A percentile compares a stretch with the other conserved stretches of the same genome.
Conservation (phyloP, 2,888 invertebrate species). For the Molorchus minor region DNA sequence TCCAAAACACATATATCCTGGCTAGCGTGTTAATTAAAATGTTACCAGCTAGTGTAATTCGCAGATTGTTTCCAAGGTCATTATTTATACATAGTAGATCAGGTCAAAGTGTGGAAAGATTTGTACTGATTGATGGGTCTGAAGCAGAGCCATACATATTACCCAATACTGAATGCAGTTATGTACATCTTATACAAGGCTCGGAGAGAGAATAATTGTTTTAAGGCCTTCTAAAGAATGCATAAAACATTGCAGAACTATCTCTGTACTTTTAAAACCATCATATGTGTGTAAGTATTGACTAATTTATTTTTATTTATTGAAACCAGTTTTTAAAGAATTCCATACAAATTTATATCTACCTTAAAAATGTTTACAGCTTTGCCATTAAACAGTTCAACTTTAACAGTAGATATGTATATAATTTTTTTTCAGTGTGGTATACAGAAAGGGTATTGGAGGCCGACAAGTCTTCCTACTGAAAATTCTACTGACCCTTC, state of each 20-base stretch:
- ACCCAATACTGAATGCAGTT: conserved; percentile 85
- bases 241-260: conserved; percentile 73
- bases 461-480: conserved; percentile 72
- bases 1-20: conserved; percentile 62
- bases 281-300: conserved; percentile 81
- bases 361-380: no score
- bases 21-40: no score
- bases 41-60: conserved; percentile 74
- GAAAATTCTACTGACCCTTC: conserved; percentile 69
- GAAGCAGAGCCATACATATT: conserved; percentile 72
- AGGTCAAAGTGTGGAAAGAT: conserved; percentile 79
- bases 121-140: conserved; percentile 76
- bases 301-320: no score
- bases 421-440: conserved; percentile 71
- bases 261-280: conserved; percentile 76
- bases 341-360: no score
- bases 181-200: conserved; percentile 78
- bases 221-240: conserved; percentile 83
- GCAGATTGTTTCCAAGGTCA: conserved; percentile 78
- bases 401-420: conserved; percentile 20
- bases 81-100: conserved; percentile 70
- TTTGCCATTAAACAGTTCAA: no score
- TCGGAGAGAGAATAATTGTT: conserved; percentile 75
- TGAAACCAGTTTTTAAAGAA: no score
- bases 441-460: conserved; percentile 89